These are phyloP conservation scores for Siniperca obscura DNA, from an alignment of 2,797 vertebrate genomes.

Conservation along the genomic window DNA sequence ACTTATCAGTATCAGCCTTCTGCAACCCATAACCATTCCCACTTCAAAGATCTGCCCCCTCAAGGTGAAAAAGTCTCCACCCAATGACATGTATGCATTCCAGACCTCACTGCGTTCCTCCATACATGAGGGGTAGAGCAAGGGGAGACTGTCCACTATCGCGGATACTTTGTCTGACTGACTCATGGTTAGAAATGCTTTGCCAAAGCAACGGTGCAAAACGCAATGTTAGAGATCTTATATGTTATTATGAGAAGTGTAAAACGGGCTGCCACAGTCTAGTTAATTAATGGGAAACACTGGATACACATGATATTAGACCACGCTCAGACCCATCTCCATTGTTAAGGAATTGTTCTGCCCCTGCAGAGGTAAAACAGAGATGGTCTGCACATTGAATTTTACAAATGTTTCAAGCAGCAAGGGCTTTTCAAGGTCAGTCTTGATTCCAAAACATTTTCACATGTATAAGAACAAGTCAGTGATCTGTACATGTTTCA, in stretches of 20 bases:
- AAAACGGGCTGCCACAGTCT: no score
- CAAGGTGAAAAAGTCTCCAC: not conserved
- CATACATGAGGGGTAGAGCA: no score
- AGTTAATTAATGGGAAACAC: no score
- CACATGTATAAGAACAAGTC: not conserved
- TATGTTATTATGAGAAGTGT: no score
- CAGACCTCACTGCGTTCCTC: not conserved
- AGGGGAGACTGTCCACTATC: no score
- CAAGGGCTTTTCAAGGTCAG: not conserved
- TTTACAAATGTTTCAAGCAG: not conserved
- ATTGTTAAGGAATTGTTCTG: not conserved
- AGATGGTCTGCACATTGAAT: not conserved
- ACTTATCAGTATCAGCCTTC: not conserved
- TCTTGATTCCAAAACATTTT: not conserved
- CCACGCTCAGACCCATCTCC: not conserved
- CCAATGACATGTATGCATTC: not conserved
- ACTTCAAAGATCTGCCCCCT: not conserved
- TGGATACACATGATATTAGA: not conserved
- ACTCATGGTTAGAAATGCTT: no score
- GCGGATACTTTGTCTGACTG: no score
- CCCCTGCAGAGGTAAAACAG: not conserved
- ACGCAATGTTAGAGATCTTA: no score
- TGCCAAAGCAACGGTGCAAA: no score
- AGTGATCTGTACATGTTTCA: slow-evolving; percentile 4
- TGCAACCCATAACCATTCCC: not conserved